These are phyloP conservation scores for Colletes collaris DNA, from an alignment of 2,888 invertebrate genomes.

Conservation along the genomic window DNA sequence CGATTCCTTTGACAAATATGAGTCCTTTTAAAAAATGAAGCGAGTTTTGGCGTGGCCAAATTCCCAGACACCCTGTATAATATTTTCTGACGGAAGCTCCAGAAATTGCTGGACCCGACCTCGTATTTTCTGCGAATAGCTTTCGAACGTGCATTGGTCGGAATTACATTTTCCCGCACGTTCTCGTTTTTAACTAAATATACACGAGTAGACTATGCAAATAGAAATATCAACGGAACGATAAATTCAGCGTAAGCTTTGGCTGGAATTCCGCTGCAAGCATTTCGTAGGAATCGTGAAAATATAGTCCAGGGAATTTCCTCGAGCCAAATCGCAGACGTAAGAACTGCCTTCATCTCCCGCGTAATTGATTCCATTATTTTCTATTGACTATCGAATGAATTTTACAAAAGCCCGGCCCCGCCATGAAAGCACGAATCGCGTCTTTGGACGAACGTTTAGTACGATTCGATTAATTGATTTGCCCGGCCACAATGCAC, in stretches of 20 bases:
- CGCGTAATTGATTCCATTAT: slow-evolving; percentile 48
- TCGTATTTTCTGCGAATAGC: neutral
- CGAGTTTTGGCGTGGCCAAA: too few relatives aligned
- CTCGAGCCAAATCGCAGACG: slow-evolving; percentile 3
- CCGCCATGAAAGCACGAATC: slow-evolving; percentile 30
- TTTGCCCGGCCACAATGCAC: slow-evolving; percentile 36
- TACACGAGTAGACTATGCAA: slow-evolving; percentile 38
- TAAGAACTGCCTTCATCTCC: slow-evolving; percentile 16
- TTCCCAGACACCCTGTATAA: too few relatives aligned
- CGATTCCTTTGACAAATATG: too few relatives aligned
- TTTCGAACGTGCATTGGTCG: neutral
- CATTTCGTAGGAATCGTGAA: slow-evolving; percentile 27
- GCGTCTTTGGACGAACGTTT: slow-evolving; percentile 28
- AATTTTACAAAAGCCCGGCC: slow-evolving; percentile 38
- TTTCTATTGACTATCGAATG: slow-evolving; percentile 28
- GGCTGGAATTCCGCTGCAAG: neutral
- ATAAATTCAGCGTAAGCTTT: slow-evolving; percentile 41
- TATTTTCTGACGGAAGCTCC: too few relatives aligned
- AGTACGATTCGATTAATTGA: slow-evolving; percentile 48
- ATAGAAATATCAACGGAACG: slow-evolving; percentile 47
- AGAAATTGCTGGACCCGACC: too few relatives aligned
- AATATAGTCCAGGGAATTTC: slow-evolving; percentile 20
- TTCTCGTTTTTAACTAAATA: slow-evolving; percentile 53
- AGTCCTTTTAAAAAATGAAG: too few relatives aligned
- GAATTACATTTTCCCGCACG: slow-evolving; percentile 31